Base-by-base conservation (phyloP, 92 coral and sea anemone species). In the Umimayanthus kanabou region DNA sequence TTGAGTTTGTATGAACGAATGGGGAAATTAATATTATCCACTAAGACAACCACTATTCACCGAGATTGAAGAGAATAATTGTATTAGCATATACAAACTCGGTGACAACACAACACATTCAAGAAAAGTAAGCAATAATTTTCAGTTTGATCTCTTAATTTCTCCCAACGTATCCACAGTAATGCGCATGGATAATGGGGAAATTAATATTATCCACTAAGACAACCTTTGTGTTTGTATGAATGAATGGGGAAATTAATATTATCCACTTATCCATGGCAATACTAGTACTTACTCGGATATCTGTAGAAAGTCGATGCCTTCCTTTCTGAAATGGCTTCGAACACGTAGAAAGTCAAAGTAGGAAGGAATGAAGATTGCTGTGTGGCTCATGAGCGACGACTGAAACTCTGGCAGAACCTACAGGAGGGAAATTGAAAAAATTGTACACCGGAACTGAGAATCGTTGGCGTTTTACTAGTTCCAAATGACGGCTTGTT, bases 301-400 rank as follows among this genome's bases (percentile, higher is more conserved):
- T n/a, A 97, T 93, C 67, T 97, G 99, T 5, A 95, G 88, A 83
- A 96, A 97, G 42, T 93, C 92, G 66, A 97, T 88, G 42, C 91
- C 97, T 72, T 95, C 96, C 79, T 90, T 80, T 73, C 94, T 94
- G 85, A 97, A 94, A 87, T 89, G 92, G 85, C 91, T 97, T 86
- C 98, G 88, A 5, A 97, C 88, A 43, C 99, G 93, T 30, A 97
- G 95, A 78, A 97, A 97, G 90, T 97, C 99, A 79, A 97, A 97
- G 82, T 97, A 97, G 1, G 99, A 97, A 39, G 99, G 94, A 42
- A 97, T 89, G 76, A 97, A 97, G 47, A 97, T 92, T 14, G 99
- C 99, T 0, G 99, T 97, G 93, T 93, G 92, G n/a, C 97, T 91
- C 92, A 91, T 86, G 22, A 93, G 80, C 28, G 94, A 90, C 8